phyloP scores from a whole-genome alignment of 2,888 invertebrate genomes.

The Papilio gigon region DNA sequence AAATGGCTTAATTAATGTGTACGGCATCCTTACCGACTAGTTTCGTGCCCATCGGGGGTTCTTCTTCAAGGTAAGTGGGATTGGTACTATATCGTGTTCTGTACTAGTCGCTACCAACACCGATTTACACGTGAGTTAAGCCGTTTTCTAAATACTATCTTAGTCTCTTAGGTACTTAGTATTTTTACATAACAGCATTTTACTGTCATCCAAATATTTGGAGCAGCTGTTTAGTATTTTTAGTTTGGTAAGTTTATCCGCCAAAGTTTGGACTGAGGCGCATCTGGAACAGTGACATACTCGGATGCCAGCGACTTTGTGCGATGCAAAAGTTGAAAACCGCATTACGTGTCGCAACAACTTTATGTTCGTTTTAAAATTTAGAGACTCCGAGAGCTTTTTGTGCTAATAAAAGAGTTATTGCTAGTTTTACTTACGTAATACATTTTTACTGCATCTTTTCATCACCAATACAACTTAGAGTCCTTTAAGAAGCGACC shows the following conservation, averaged over 20 bases:
- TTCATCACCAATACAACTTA: no score
- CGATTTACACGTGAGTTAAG: no score
- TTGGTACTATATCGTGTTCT: no score
- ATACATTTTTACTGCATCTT: no score
- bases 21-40: no score
- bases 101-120: no score
- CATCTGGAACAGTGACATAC: constrained; percentile 15
- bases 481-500: no score
- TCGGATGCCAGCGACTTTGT: constrained; percentile 13
- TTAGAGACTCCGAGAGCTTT: neutral
- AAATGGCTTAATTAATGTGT: no score
- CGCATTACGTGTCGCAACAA: constrained; percentile 20
- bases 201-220: constrained; percentile 9
- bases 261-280: neutral
- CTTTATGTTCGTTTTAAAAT: constrained; percentile 17
- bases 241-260: constrained; percentile 11
- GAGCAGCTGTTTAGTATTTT: constrained; percentile 17
- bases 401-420: constrained; percentile 10
- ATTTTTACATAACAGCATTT: constrained; percentile 4
- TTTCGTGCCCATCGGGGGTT: no score
- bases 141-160: no score
- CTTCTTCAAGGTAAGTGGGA: no score
- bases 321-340: constrained; percentile 21
- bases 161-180: no score
- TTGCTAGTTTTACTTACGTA: neutral